Conservation (phyloP, 2,888 invertebrate species). For the Argyresthia albistria region DNA sequence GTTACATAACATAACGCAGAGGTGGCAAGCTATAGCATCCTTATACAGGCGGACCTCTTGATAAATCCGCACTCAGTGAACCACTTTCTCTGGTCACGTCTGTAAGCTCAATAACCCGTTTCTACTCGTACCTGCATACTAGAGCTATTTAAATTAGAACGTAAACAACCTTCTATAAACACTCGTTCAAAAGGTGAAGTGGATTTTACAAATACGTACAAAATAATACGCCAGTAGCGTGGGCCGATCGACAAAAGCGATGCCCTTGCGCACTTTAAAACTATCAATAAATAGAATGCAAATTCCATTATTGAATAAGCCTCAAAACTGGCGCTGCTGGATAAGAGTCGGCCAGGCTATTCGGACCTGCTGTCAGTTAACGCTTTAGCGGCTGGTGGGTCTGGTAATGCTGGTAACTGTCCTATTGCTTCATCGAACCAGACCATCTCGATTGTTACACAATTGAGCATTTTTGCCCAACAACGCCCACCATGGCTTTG, state of each 20-base stretch:
- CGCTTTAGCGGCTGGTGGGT: background rate
- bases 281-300: background rate
- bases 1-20: conserved; percentile 21
- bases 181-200: no score
- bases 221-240: no score
- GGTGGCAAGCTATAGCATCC: conserved; percentile 12
- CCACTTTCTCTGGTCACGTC: conserved; percentile 49
- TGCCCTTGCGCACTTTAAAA: background rate
- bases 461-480: conserved; percentile 46
- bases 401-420: conserved; percentile 11
- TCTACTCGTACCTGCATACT: no score
- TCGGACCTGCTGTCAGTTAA: background rate
- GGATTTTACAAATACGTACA: no score
- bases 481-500: conserved; percentile 34
- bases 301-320: background rate
- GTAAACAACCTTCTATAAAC: no score
- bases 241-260: no score
- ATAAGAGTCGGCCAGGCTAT: background rate
- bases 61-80: conserved; percentile 31
- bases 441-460: conserved; percentile 36
- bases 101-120: no score
- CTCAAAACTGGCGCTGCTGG: background rate
- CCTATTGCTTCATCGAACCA: conserved; percentile 37
- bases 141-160: no score
- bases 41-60: conserved; percentile 20